phyloP scores from a whole-genome alignment of 1,140 invertebrate species.

The Nixonia krombeini region DNA sequence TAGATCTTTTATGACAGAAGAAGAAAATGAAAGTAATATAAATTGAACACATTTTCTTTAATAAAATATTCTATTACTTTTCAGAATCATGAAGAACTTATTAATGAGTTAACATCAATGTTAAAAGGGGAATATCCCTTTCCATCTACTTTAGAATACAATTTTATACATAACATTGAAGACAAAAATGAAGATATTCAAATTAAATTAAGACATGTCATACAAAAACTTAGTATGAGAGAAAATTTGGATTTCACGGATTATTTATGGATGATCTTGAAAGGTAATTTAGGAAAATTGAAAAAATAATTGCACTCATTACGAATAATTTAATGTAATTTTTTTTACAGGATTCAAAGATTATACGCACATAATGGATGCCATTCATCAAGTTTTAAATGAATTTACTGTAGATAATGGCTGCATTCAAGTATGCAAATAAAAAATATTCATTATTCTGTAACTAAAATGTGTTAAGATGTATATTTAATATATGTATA shows the following conservation, averaged over 20 bases:
- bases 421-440: slow-evolving; percentile 27
- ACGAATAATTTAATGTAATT: background rate
- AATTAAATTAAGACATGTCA: slow-evolving; percentile 39
- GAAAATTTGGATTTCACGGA: slow-evolving; percentile 61
- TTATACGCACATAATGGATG: slow-evolving; percentile 52
- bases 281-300: slow-evolving; percentile 29
- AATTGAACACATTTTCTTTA: background rate
- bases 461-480: too few relatives aligned
- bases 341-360: slow-evolving; percentile 25
- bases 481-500: too few relatives aligned
- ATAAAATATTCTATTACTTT: slow-evolving; percentile 12
- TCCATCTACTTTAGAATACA: slow-evolving; percentile 11
- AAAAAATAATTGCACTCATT: background rate
- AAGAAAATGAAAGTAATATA: background rate
- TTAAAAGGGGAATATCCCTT: slow-evolving; percentile 49
- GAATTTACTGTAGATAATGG: slow-evolving; percentile 36
- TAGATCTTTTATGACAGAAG: too few relatives aligned
- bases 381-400: slow-evolving; percentile 48
- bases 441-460: background rate
- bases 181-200: slow-evolving; percentile 29
- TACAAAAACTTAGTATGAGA: slow-evolving; percentile 43
- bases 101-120: slow-evolving; percentile 42
- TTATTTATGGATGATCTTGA: slow-evolving; percentile 59
- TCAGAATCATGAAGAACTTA: slow-evolving; percentile 43
- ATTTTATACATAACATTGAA: slow-evolving; percentile 4